Evolutionary conservation across 2,888 invertebrate species (phyloP), one percentile per base, ranked within the genome.

Genomic region (Lacanobia oleracea): DNA sequence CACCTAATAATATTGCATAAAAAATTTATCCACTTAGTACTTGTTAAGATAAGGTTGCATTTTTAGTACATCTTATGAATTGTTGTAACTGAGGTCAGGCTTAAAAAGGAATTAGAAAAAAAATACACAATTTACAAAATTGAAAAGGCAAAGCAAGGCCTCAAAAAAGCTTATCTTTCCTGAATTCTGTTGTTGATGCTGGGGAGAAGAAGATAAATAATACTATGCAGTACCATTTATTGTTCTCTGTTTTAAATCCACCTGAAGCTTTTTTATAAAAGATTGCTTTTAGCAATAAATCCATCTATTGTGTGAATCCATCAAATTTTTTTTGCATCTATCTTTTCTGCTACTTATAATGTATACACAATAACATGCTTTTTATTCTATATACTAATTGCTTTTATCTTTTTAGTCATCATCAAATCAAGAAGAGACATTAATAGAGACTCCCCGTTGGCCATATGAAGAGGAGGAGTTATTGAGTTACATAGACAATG

Each of bases 381-480:
- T 43, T 14, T 43, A 43, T 43, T 43, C 14, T 14, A 43, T 40
- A 9, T 37, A 23, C 9, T 12, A n/a, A 63, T 59, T 16, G 1
- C 5, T 18, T 75, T 53, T 51, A 27, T 70, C 54, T 83, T 86
- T 81, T 37, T 75, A 90, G 93, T 81, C 89, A 69, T 90, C 93
- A 80, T 72, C 88, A 85, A 93, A 85, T 86, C 93, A 94, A 88
- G 97, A 97, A 86, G 97, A 97, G 88, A 97, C 97, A 82, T 95
- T 98, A 90, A 96, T 98, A 91, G 98, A 98, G 95, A 98, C 98
- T 79, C 97, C 97, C 88, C 95, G 97, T 89, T 98, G 98, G 98
- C 98, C 98, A 88, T 99, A 99, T 91, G 98, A 98, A 93, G 98
- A 98, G 93, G 98, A 98, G 90, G 97, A 98, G 90, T 94, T 99